Evolutionary conservation across 2,113 vertebrate genomes (phyloP).

Genomic region (Nyctereutes procyonoides): DNA sequence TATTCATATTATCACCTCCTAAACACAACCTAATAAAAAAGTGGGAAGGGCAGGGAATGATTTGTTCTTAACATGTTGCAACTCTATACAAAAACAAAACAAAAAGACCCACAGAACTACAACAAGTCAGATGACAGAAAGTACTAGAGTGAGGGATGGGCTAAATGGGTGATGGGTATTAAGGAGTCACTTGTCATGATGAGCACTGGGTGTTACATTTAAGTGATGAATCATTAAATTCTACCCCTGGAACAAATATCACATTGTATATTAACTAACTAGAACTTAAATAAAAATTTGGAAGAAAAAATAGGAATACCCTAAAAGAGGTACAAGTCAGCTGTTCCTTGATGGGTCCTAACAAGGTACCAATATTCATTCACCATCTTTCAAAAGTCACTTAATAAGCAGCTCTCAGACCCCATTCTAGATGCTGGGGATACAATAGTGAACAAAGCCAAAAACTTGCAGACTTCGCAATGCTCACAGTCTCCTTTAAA

Average conservation of each 20-base stretch:
- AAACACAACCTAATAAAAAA: slow-evolving; percentile 36
- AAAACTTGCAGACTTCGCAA: neutral
- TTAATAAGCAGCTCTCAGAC: neutral
- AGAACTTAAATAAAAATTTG: neutral
- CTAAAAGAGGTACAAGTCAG: neutral
- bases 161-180: neutral
- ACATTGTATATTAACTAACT: neutral
- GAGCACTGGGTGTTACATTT: neutral
- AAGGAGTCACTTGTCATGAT: neutral
- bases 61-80: slow-evolving; percentile 29
- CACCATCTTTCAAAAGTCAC: neutral
- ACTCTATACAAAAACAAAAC: neutral
- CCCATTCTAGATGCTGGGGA: neutral
- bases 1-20: neutral
- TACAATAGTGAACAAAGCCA: neutral
- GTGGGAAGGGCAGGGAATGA: neutral
- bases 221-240: neutral
- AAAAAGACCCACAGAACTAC: neutral
- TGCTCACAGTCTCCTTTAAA: neutral
- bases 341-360: neutral
- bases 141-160: neutral
- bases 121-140: neutral
- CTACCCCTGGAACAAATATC: neutral
- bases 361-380: neutral
- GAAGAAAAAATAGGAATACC: neutral